A percentile compares a stretch with the other conserved stretches of the same genome.
phyloP scores from a whole-genome alignment of 2,797 vertebrate genomes.

The Mycteria americana region DNA sequence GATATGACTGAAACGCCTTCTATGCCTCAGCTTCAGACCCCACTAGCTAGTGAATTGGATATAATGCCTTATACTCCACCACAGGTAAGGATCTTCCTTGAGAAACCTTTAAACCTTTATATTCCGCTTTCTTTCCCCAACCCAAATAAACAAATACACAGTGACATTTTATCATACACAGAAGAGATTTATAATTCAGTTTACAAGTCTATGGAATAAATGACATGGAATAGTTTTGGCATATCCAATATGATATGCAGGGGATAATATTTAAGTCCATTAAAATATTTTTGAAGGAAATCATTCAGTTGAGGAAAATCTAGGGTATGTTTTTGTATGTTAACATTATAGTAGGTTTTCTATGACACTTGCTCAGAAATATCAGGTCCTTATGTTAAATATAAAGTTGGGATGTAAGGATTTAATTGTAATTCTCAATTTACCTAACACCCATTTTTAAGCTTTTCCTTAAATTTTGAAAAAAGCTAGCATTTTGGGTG shows the following conservation, averaged over 20 bases:
- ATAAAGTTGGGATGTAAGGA: not conserved
- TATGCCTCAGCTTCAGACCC: constrained; percentile 88
- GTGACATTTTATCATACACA: not conserved
- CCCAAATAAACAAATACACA: not conserved
- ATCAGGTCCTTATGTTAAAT: not conserved
- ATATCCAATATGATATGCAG: not conserved
- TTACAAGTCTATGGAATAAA: not conserved
- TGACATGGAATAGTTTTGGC: not conserved
- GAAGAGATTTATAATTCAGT: not conserved
- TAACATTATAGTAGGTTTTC: not conserved
- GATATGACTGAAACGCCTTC: constrained; percentile 88
- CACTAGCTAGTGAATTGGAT: constrained; percentile 88
- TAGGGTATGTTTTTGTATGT: not conserved
- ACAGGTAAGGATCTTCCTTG: constrained; percentile 80
- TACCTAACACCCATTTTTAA: not conserved
- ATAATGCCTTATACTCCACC: constrained; percentile 92
- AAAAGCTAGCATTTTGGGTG: not conserved
- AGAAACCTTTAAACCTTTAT: not conserved
- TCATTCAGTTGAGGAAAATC: not conserved
- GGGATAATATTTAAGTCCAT: not conserved
- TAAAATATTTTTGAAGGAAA: not conserved
- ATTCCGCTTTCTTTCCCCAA: not conserved
- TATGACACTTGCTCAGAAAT: not conserved
- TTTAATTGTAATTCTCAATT: not conserved
- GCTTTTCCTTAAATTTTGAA: not conserved